phyloP scores from a whole-genome alignment of 2,113 vertebrate species.

The Miniopterus natalensis region DNA sequence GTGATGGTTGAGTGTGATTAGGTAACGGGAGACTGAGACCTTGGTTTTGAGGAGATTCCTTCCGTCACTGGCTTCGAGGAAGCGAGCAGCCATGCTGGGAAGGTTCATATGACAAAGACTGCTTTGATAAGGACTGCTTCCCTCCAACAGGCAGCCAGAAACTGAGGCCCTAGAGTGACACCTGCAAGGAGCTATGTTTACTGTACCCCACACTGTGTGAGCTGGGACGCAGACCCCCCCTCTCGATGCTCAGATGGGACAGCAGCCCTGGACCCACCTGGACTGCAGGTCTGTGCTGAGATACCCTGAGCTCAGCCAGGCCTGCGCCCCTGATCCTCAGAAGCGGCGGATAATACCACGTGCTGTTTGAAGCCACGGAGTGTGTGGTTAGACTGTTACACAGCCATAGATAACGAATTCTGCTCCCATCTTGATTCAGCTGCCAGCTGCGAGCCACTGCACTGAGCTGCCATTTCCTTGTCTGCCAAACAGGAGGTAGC shows the following conservation, averaged over 20 bases:
- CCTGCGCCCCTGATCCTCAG: not conserved
- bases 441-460: not conserved
- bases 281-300: not conserved
- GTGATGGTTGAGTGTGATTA: not conserved
- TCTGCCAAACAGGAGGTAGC: not conserved
- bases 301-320: not conserved
- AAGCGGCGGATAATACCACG: not conserved
- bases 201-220: fast-evolving
- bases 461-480: not conserved
- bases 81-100: not conserved
- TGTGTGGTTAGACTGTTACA: fast-evolving
- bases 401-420: not conserved
- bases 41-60: not conserved
- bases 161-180: not conserved
- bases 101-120: not conserved
- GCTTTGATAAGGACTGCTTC: not conserved
- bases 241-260: not conserved
- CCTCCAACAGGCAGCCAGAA: not conserved
- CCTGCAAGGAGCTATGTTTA: not conserved
- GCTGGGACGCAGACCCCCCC: not conserved
- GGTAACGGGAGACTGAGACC: not conserved
- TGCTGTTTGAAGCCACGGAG: not conserved
- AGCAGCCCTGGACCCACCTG: not conserved
- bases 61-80: not conserved
- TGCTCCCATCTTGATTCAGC: not conserved